Base-by-base conservation (phyloP, 2,888 invertebrate species). In the Epistrophella euchroma region DNA sequence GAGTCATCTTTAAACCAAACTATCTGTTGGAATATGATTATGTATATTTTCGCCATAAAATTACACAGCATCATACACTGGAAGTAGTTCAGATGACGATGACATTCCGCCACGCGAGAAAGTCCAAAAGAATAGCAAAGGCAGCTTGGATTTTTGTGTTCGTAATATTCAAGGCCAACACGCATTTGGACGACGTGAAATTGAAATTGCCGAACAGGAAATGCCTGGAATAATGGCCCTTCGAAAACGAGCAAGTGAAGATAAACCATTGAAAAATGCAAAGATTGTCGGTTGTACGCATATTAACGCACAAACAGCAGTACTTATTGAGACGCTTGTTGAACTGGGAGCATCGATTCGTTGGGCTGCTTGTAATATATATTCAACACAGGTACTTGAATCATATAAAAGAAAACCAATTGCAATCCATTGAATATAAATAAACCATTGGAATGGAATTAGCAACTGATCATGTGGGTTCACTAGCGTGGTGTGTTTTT, bases 171-270 rank as follows among this genome's bases (percentile, higher is more conserved):
- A 88, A 40, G 96, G 96, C 87, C 98, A 98, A 91, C 96, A 97
- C 90, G 97, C 97, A 0, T 98, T 98, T 91, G 99, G 99, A 0
- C 94, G 99, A 37, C 93, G 98, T 50, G 99, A 99, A 94, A 99
- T 99, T 88, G 98, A 99, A 93, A 98, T 99, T 88, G 99, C 99
- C 0, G 98, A 99, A 91, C 98, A 99, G 93, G 99, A 99, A 94
- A 99, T 99, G 99, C 98, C 98, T 0, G 99, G 99, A 0, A 97
- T 99, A 82, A 97, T 99, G 96, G 98, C 98, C 1, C 93, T 99
- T 88, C 94, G 98, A 70, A 97, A 97, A 89, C 94, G 98, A 85
- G 98, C 98, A 0, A 95, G 96, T 71, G 98, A 98, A 74, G 98
- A 99, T 90, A 98, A 98, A 90, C 99, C 99, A 0, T 92, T 99